Base-by-base conservation (phyloP, 2,888 invertebrate species). In the Lithosia quadra region DNA sequence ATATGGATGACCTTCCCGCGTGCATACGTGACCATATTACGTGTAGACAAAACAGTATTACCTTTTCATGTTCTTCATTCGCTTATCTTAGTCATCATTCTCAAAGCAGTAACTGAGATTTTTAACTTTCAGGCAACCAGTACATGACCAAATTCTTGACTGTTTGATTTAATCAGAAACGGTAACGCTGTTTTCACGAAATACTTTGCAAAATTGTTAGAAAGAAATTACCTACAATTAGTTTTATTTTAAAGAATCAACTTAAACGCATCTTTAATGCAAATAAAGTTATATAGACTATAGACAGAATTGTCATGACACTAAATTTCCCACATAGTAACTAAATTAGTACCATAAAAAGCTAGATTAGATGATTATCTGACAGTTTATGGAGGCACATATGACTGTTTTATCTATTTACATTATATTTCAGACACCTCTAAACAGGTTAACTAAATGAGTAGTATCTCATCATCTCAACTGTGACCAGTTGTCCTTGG, bases 11-110 rank as follows among this genome's bases (percentile, higher is more conserved):
- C 86, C 88, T 86, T 80, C 85, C 84, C 78, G 84, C 79, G 79
- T 79, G 85, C 84, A 87, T 88, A 90, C 90, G 91, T 90, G 91
- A 90, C 90, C 89, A 77, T 79, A 73, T 81, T 86, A 84, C 84
- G 78, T 81, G 81, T 77, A 77, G 78, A 76, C 68, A 75, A 81
- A 80, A 79, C 72, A 65, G 64, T 80, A 77, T 76, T 80, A 74
- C 73, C 71, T 84, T 82, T 82, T 79, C 72, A 80, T 80, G 72
- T 74, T 73, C 78, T 75, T 78, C 67, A 64, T 55, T 57, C 33
- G 73, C 76, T 80, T 80, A 80, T 82, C 80, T 72, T 74, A 69
- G 66, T 66, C 75, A 81, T 74, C 72, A 62, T 72, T 71, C 56
- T 67, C 72, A 39, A 67, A 69, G 60, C 33, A 69, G 63, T 72